Evolutionary conservation across 2,113 vertebrate genomes (phyloP), one percentile per base, ranked within the genome.

Genomic region (Boulengeromyrus knoepffleri): DNA sequence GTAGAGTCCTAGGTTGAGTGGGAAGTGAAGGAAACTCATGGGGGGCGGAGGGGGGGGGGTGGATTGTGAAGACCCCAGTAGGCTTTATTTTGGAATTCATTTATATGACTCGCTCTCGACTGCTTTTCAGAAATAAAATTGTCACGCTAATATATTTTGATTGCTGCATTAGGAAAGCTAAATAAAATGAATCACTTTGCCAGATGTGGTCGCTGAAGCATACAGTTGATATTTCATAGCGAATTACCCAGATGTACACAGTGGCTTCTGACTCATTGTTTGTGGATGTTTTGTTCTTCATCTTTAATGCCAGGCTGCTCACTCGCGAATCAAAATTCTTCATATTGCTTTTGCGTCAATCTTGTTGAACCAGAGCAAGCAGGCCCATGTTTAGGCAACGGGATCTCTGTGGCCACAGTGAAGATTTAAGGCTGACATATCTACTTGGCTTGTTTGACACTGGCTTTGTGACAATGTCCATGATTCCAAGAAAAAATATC

Each of bases 131-230:
- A 95, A 96, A 96, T 95, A 94, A 94, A 95, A 96, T 96, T 96
- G 96, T 96, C 96, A 96, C 94, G 96, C 95, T 96, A 95, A 96
- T 96, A 95, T 94, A 95, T 94, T 96, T 95, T 96, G 96, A 97
- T 97, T 95, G 95, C 94, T 91, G 95, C 94, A 94, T 95, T 95
- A 95, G 94, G 94, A 93, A 91, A 93, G 95, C 95, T 95, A 95
- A 96, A 96, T 95, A 95, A 96, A 97, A 96, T 95, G 95, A 95
- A 96, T 95, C 92, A 92, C 93, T 90, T 93, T 92, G 93, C 94
- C 96, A 96, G 96, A 95, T 93, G 95, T 85, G 85, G 89, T 91
- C 92, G 92, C 91, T 88, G 91, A 94, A 96, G 95, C 94, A 88
- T 93, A 95, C 95, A 94, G 91, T 93, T 94, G 94, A 96, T 96